These are phyloP conservation scores for Halictus quadricinctus DNA, from an alignment of 2,888 invertebrate species.

Conservation along the genomic window DNA sequence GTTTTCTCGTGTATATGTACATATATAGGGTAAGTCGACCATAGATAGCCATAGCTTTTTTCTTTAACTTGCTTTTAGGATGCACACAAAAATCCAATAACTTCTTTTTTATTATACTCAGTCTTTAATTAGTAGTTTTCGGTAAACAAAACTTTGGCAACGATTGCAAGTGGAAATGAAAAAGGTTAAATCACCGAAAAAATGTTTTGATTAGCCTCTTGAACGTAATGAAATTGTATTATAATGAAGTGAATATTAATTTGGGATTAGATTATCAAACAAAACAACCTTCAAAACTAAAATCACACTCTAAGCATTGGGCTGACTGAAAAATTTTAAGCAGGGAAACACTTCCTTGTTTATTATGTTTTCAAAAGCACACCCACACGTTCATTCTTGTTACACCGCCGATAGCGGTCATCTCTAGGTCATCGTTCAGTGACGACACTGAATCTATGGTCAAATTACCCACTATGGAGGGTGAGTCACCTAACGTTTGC, in stretches of 20 bases:
- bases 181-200: not conserved
- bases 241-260: not conserved
- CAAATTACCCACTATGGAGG: not conserved
- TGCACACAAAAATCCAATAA: not conserved
- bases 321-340: not conserved
- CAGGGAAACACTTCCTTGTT: not conserved
- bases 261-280: too few relatives aligned
- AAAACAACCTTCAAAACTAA: not conserved
- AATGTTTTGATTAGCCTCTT: too few relatives aligned
- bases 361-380: not conserved
- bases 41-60: not conserved
- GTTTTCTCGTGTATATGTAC: not conserved
- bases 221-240: not conserved
- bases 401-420: not conserved
- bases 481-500: not conserved
- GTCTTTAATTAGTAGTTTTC: not conserved
- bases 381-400: not conserved
- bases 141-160: not conserved
- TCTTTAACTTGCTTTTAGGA: not conserved
- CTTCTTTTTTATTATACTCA: too few relatives aligned
- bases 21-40: not conserved
- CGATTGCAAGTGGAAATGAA: not conserved
- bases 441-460: not conserved
- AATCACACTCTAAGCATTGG: not conserved
- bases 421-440: too few relatives aligned